phyloP scores from a whole-genome alignment of 2,113 vertebrate genomes.

The Excalfactoria chinensis region DNA sequence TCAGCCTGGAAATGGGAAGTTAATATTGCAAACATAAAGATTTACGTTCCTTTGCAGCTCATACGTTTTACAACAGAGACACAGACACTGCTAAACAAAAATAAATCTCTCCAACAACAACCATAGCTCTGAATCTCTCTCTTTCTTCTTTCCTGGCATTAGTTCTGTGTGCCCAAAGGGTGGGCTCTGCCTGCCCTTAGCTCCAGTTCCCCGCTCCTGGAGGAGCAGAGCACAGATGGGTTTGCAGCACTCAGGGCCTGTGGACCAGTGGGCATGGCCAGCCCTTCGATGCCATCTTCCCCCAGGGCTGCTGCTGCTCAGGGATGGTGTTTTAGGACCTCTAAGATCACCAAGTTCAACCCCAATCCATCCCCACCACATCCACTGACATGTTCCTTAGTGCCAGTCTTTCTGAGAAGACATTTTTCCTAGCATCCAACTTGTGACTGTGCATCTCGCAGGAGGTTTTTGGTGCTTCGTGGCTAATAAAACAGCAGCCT shows the following conservation, averaged over 20 bases:
- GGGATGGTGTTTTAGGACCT: neutral
- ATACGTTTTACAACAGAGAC: slow-evolving; percentile 65
- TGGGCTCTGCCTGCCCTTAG: neutral
- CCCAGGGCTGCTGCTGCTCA: neutral
- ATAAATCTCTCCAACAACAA: slow-evolving; percentile 68
- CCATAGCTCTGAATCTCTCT: slow-evolving; percentile 40
- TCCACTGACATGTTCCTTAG: no score
- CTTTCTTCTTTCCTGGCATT: slow-evolving; percentile 53
- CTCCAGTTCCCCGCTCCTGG: neutral
- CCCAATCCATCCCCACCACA: no score
- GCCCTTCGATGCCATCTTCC: neutral
- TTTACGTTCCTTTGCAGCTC: slow-evolving; percentile 66
- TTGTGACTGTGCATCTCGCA: neutral
- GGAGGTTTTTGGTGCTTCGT: neutral
- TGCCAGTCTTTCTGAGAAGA: no score
- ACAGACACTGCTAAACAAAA: slow-evolving; percentile 67
- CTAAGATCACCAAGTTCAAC: no score
- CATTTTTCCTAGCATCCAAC: no score
- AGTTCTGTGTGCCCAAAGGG: neutral
- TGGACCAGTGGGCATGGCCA: neutral
- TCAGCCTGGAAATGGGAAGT: slow-evolving; percentile 60
- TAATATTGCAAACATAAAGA: slow-evolving; percentile 62
- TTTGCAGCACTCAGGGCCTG: neutral
- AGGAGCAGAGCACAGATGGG: neutral
- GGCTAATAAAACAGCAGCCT: slow-evolving; percentile 29